Evolutionary conservation across 64 coral and sea anemone genomes (phyloP), one percentile per base, ranked within the genome.

Genomic region (Acropora tenuis): DNA sequence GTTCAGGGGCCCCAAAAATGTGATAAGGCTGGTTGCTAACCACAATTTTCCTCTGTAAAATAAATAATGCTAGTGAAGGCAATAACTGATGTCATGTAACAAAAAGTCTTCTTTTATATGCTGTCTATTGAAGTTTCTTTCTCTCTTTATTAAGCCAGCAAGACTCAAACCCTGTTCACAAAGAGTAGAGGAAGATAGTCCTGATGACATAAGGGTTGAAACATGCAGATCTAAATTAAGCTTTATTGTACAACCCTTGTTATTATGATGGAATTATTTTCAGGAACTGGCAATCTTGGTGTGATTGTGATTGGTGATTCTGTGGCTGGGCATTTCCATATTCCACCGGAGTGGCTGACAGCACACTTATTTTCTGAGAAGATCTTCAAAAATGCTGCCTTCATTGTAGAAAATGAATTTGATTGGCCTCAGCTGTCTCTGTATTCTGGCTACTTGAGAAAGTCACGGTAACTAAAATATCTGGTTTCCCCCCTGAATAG

Each of bases 401-500:
- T 99, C 75, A 93, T 96, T 48, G 63, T 96, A 16, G 75, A 85
- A 47, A 99, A 99, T 93, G 97, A 99, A 77, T 55, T 96, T 59
- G 97, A 99, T 53, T 99, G 97, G 97, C 97, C 97, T 30, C 94
- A 96, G 86, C 19, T 96, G 10, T 99, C 97, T 15, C 41, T 91
- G 3, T 99, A 91, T 71, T 94, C 97, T 50, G 94, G 94, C 41
- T 93, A 93, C 75, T 85, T 90, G 6, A 86, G 84, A 46, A 73
- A 91, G 9, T 93, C 94, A 88, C 79, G 76, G 80, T 92, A 59
- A 53, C 1, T 43, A 45, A 12, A 63, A 63, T 63, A 13, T 63
- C 60, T 13, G 11, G 60, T 63, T 63, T 12, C 13, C 10, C 52
- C 5, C 52, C 10, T 7, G 10, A 10, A 10, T 5, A 1, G 52